Evolutionary conservation across 2,113 vertebrate species (phyloP).

Genomic region (Charadrius vociferus): DNA sequence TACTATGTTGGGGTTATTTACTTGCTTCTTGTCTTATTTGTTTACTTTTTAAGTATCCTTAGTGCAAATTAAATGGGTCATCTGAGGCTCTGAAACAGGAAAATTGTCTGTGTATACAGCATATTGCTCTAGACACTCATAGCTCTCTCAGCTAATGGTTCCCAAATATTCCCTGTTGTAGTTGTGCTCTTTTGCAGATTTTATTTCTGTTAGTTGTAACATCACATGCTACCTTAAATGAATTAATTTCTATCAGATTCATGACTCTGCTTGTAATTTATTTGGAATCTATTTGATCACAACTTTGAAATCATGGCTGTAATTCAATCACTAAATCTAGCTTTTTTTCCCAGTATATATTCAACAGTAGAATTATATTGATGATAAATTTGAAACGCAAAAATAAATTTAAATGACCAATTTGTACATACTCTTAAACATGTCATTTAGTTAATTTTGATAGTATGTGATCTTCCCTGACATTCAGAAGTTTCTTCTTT

Average conservation of each 20-base stretch:
- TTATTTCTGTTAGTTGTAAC: neutral
- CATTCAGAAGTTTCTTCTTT: neutral
- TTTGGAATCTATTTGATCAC: neutral
- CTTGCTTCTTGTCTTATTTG: neutral
- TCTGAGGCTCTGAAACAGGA: neutral
- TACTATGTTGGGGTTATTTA: neutral
- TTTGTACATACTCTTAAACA: neutral
- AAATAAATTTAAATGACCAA: neutral
- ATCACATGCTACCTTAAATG: neutral
- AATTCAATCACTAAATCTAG: neutral
- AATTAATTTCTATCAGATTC: neutral
- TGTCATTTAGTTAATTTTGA: neutral
- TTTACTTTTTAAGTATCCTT: neutral
- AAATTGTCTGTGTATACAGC: neutral
- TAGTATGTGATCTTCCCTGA: neutral
- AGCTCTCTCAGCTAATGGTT: neutral
- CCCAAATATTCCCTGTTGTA: neutral
- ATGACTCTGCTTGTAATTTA: neutral
- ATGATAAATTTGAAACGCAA: neutral
- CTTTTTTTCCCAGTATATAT: neutral
- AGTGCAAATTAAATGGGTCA: neutral
- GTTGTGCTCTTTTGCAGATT: neutral
- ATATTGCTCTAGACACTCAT: neutral
- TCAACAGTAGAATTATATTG: neutral
- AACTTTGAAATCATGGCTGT: neutral